A percentile compares a stretch with the other conserved stretches of the same genome.
These are phyloP conservation scores for Patella ulyssiponensis DNA, from an alignment of 2,888 invertebrate species.

Conservation along the genomic window DNA sequence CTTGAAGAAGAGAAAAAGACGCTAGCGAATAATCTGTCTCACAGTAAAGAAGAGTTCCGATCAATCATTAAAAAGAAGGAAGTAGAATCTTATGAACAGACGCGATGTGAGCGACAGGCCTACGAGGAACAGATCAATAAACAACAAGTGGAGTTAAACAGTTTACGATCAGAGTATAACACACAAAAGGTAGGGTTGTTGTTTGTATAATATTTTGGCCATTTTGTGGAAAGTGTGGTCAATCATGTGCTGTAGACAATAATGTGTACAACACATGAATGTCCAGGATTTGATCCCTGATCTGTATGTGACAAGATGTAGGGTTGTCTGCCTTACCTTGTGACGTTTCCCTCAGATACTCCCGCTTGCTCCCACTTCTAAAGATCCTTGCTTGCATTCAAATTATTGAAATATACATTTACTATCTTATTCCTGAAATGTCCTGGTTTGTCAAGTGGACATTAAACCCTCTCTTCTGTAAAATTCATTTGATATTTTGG, in stretches of 20 bases:
- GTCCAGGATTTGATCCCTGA: no score
- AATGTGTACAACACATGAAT: no score
- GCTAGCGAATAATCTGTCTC: constrained; percentile 10
- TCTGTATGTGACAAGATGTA: no score
- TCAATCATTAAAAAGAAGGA: background rate
- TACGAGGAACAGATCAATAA: constrained; percentile 19
- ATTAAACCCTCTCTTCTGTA: no score
- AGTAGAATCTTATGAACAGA: background rate
- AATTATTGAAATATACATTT: no score
- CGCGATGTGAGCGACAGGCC: constrained; percentile 11
- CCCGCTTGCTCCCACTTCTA: no score
- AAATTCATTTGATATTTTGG: no score
- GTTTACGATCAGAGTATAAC: constrained; percentile 19
- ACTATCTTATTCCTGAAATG: no score
- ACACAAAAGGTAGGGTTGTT: constrained; percentile 14
- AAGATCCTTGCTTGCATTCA: no score
- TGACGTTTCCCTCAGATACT: no score
- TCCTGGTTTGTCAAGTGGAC: no score
- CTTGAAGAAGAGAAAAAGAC: constrained; percentile 1
- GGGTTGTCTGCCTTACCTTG: no score
- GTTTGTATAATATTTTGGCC: background rate
- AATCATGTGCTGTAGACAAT: background rate
- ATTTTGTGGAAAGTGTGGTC: background rate
- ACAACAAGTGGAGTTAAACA: constrained; percentile 18
- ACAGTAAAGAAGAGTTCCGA: constrained; percentile 28